A percentile compares a stretch with the other conserved stretches of the same genome.
Conservation (phyloP, 2,797 vertebrate species). For the Labroides dimidiatus region DNA sequence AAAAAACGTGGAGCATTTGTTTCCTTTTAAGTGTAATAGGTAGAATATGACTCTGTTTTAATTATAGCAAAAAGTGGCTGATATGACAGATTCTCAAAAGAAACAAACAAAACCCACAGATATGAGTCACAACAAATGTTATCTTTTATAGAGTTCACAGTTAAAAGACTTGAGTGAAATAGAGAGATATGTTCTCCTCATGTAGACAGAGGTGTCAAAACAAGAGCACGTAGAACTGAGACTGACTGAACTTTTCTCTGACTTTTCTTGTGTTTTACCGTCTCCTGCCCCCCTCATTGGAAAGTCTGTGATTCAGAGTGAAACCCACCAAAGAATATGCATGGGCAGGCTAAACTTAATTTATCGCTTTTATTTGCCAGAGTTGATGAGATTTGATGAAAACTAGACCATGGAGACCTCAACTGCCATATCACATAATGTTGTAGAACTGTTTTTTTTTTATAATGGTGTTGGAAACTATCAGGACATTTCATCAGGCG, state of each 20-base stretch:
- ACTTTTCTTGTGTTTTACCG: background rate
- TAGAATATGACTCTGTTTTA: background rate
- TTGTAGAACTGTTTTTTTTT: too few species aligned
- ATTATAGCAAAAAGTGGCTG: background rate
- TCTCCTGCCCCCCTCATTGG: background rate
- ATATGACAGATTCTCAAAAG: background rate
- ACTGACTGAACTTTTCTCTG: background rate
- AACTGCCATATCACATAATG: too few species aligned
- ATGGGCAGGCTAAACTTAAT: too few species aligned
- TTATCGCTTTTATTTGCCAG: too few species aligned
- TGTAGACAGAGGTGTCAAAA: background rate
- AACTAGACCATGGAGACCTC: too few species aligned
- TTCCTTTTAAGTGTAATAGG: background rate
- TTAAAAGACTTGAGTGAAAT: background rate
- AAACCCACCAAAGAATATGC: accelerated
- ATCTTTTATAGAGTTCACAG: background rate
- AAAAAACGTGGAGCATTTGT: background rate
- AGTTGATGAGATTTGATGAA: too few species aligned
- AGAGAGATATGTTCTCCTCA: background rate
- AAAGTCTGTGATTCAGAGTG: background rate
- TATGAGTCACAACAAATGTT: background rate
- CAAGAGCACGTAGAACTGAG: background rate
- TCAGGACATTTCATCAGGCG: too few species aligned
- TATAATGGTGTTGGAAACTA: too few species aligned
- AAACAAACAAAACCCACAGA: background rate